Evolutionary conservation across 1,140 invertebrate genomes (phyloP), one percentile per base, ranked within the genome.

Genomic region (Alviniconcha marisindica): DNA sequence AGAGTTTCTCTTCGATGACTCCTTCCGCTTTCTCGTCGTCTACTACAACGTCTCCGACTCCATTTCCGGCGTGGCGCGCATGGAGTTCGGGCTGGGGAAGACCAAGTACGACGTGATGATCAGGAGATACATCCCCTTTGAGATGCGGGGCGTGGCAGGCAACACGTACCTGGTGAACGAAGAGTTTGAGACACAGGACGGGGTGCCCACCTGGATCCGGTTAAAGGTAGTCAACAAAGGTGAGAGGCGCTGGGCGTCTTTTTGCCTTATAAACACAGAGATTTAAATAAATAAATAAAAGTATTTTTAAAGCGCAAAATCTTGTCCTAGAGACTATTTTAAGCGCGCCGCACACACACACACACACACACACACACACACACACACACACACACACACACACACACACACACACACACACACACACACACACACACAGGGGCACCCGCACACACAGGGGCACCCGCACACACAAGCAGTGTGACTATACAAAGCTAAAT

Each of bases 81-180:
- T 89, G 31, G 88, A 90, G 48, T 88, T 90, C 80, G 88, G 88
- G 21, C 85, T 90, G 36, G 89, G 89, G 0, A 83, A 82, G 54
- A 90, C 89, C 33, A 89, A 88, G 44, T 84, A 90, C 87, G 89
- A 90, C 74, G 88, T 87, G 2, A 83, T 82, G 82, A 79, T 90
- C n/a, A 69, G 87, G 54, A 81, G 81, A n/a, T 90, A 89, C 77
- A 77, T 85, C 21, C 54, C 71, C n/a, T 84, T 87, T 85, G 81
- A 79, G 36, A 84, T 83, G 33, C 82, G 80, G 33, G 73, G 54
- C 44, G 81, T 83, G 24, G 71, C 76, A 24, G 84, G 87, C 1
- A 83, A 88, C 31, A 80, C 85, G 15, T 89, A 86, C 63, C 78
- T 89, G n/a, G 85, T 85, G 10, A 77, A 88, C 7, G 84, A 90